Conservation (phyloP, 2,797 vertebrate genomes). For the Acipenser ruthenus region DNA sequence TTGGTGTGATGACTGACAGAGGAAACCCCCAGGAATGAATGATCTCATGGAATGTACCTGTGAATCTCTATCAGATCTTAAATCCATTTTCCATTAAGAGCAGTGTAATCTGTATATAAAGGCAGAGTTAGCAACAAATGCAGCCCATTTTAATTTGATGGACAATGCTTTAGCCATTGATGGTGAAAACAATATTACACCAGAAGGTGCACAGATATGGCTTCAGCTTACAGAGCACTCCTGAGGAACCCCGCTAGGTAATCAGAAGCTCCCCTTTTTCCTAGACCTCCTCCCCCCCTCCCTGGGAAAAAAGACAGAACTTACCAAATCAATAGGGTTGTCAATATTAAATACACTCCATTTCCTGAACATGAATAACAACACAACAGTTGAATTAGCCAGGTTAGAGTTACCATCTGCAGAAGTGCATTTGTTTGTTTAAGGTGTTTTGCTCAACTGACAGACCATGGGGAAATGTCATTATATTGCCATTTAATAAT, state of each 20-base stretch:
- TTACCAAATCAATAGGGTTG: slow-evolving; percentile 79
- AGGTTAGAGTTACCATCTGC: neutral
- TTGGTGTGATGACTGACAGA: too few relatives aligned
- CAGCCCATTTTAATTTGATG: too few relatives aligned
- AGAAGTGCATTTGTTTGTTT: neutral
- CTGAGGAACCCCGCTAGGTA: slow-evolving; percentile 34
- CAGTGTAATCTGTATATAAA: too few relatives aligned
- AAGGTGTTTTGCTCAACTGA: neutral
- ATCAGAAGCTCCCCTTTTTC: slow-evolving; percentile 53
- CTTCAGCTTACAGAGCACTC: too few relatives aligned
- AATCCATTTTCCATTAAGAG: too few relatives aligned
- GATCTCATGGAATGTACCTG: too few relatives aligned
- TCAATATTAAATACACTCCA: slow-evolving; percentile 84
- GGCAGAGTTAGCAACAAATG: too few relatives aligned
- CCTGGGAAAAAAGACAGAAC: slow-evolving; percentile 25
- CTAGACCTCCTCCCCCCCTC: slow-evolving; percentile 42
- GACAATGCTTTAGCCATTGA: slow-evolving; percentile 35
- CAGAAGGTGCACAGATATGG: too few relatives aligned
- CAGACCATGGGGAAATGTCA: neutral
- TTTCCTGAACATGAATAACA: slow-evolving; percentile 60
- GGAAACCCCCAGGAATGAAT: too few relatives aligned
- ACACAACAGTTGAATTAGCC: slow-evolving; percentile 21
- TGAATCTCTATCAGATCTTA: too few relatives aligned
- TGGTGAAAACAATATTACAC: too few relatives aligned
- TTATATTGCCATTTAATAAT: neutral